Conservation (phyloP, 1,140 invertebrate species). For the Lutraria rhynchaena region DNA sequence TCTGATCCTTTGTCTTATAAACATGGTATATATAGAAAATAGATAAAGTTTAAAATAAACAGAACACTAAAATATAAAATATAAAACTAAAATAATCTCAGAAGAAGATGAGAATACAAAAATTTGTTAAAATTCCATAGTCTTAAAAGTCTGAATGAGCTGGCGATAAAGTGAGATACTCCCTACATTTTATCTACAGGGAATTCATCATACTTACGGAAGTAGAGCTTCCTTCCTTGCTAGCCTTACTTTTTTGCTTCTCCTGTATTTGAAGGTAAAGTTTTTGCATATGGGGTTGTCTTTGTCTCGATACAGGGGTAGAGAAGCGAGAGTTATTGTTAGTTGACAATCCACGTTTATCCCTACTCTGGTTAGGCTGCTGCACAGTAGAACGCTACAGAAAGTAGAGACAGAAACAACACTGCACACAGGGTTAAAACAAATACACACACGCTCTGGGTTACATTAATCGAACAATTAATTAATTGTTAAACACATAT, state of each 20-base stretch:
- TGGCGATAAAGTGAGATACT: no score
- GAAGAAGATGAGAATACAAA: no score
- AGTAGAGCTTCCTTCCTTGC: slow-evolving; percentile 48
- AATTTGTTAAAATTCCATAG: no score
- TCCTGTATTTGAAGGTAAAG: slow-evolving; percentile 55
- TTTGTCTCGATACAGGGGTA: slow-evolving; percentile 23
- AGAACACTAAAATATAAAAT: no score
- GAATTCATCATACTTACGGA: slow-evolving; percentile 37
- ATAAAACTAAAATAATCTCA: no score
- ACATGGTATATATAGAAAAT: no score
- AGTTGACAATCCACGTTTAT: slow-evolving; percentile 13
- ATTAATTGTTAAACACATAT: no score
- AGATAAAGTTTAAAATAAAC: no score
- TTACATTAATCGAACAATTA: no score
- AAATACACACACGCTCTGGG: neutral
- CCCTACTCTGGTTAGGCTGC: slow-evolving; percentile 35
- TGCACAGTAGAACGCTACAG: slow-evolving; percentile 47
- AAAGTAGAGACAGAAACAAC: slow-evolving; percentile 18
- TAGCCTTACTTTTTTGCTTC: slow-evolving; percentile 34
- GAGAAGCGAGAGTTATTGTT: slow-evolving; percentile 40
- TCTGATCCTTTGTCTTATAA: no score
- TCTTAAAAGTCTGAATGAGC: no score
- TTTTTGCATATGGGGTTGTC: slow-evolving; percentile 49
- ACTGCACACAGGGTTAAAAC: slow-evolving; percentile 48
- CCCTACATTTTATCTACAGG: no score